Percentiles rank a stretch among this genome's conserved stretches.
phyloP scores from a whole-genome alignment of 2,888 invertebrate genomes.

The Macrosoma leucophasiata region DNA sequence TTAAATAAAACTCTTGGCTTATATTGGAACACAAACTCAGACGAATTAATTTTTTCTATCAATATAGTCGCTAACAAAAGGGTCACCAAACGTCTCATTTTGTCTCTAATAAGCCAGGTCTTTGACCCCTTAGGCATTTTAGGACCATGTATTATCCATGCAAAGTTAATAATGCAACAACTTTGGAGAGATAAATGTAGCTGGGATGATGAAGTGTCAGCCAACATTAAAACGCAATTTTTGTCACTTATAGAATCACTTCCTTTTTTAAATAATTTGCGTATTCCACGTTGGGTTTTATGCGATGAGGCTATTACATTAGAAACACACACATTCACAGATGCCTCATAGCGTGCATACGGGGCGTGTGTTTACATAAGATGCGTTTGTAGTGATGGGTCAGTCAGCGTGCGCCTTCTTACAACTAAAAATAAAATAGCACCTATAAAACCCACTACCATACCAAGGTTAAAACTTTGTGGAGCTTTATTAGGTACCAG shows the following conservation, averaged over 20 bases:
- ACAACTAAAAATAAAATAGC: too few species aligned
- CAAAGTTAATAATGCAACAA: constrained; percentile 25
- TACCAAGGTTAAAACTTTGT: too few species aligned
- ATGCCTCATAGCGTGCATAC: constrained; percentile 1
- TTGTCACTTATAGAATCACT: not conserved
- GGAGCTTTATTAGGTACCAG: too few species aligned
- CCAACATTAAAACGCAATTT: not conserved
- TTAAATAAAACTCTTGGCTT: too few species aligned
- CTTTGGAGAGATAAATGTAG: constrained; percentile 23
- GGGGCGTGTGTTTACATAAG: constrained; percentile 2
- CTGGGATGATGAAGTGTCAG: constrained; percentile 23
- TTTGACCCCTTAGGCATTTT: constrained; percentile 27
- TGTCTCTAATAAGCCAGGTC: constrained; percentile 20
- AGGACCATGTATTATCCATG: constrained; percentile 18
- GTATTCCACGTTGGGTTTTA: constrained; percentile 1
- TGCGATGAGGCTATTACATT: not conserved
- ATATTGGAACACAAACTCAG: too few species aligned
- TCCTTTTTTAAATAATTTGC: constrained; percentile 3
- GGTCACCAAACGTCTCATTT: too few species aligned
- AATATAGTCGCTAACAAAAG: too few species aligned
- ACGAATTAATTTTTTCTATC: too few species aligned
- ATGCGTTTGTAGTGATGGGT: too few species aligned
- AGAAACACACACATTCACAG: not conserved
- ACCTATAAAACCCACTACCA: too few species aligned
- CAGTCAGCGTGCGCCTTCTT: too few species aligned